Base-by-base conservation (phyloP, 35 echinoderm and acorn worm species). In the Ophiothrix spiculata region DNA sequence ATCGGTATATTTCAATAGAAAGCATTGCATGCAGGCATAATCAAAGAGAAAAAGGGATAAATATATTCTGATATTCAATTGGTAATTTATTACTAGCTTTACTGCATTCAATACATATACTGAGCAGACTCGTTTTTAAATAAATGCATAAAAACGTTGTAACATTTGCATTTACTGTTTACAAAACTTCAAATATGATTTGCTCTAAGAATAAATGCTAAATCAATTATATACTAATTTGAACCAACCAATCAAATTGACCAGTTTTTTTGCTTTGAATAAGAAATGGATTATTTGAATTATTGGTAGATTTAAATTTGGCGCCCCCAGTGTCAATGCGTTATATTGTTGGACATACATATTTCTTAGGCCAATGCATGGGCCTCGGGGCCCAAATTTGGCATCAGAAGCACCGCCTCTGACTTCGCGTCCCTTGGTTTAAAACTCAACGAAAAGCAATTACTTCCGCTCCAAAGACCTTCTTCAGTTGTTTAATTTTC, bases 401-500 rank as follows among this genome's bases (percentile, higher is more conserved):
- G 60, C 60, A 69, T 69, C 60, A 69, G 16, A 69, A 69, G 60
- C 60, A 28, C 60, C 60, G 60, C 60, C 60, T 69, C 16, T 69
- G 60, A 69, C 60, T 69, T 69, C 60, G 60, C 60, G 60, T 56
- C 42, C 81, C 81, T 35, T 56, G 35, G 81, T 60, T 39, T 80
- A 37, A 84, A 84, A 84, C 46, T 84, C 81, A 64, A 54, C 81
- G 81, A 84, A 84, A 84, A 84, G 81, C 81, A 60, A 84, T 84
- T 84, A 84, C 81, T 84, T 84, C 81, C 81, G 81, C 81, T 84
- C 32, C 81, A 84, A 84, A 56, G 81, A 63, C 81, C 81, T 84
- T 84, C 81, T 84, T 84, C 81, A 84, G 81, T 84, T 84, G 81
- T 84, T 84, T 84, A 84, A 84, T 84, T 84, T 84, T 84, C 81